Evolutionary conservation across 2,797 vertebrate species (phyloP).

Genomic region (Myotis daubentonii): DNA sequence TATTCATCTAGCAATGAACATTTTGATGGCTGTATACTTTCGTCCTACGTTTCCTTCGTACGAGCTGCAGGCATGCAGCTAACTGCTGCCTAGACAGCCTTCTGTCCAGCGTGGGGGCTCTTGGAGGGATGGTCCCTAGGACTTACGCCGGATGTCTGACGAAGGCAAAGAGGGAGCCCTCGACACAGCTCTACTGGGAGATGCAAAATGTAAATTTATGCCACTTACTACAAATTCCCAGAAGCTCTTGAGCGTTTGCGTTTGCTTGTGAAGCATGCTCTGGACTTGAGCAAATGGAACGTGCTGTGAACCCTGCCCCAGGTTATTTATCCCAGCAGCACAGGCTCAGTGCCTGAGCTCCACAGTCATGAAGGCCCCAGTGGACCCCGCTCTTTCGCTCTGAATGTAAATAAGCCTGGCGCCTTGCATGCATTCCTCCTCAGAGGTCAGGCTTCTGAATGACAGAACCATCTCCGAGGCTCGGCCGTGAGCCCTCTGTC

Average conservation of each 20-base stretch:
- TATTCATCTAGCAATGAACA: slow-evolving; percentile 35
- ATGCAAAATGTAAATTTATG: slow-evolving; percentile 24
- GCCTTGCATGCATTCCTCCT: slow-evolving; percentile 47
- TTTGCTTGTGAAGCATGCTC: slow-evolving; percentile 52
- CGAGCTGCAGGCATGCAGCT: not conserved
- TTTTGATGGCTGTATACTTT: not conserved
- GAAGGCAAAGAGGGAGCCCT: not conserved
- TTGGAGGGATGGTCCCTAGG: not conserved
- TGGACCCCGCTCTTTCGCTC: slow-evolving; percentile 30
- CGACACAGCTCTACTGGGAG: not conserved
- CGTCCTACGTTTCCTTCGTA: not conserved
- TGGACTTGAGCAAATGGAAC: slow-evolving; percentile 54
- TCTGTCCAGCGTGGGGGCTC: not conserved
- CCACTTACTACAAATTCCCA: not conserved
- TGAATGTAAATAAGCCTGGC: slow-evolving; percentile 67
- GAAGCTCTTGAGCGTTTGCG: slow-evolving; percentile 41
- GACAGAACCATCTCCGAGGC: slow-evolving; percentile 28
- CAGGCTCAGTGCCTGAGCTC: slow-evolving; percentile 25
- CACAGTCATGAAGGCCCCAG: not conserved
- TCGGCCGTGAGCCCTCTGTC: not conserved
- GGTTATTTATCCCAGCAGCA: slow-evolving; percentile 46
- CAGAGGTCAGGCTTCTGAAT: slow-evolving; percentile 6
- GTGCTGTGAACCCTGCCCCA: not conserved
- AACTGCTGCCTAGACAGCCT: not conserved
- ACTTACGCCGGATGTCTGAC: not conserved